phyloP scores from a whole-genome alignment of 1,140 invertebrate species.

The Eumaeus atala region DNA sequence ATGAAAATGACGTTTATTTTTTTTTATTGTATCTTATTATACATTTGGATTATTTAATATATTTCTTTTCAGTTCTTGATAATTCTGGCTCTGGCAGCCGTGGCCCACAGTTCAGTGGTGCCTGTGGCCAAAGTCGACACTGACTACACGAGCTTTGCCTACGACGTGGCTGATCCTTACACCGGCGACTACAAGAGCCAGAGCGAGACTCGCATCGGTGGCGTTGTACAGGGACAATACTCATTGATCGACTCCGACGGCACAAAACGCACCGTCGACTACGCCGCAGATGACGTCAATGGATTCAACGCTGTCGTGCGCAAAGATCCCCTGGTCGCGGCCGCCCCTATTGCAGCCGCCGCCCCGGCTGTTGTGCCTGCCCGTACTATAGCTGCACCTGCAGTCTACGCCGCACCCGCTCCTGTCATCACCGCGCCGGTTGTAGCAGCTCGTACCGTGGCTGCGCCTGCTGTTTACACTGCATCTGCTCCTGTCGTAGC shows the following conservation, averaged over 20 bases:
- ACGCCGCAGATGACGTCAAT: conserved; percentile 64
- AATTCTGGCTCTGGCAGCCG: conserved; percentile 38
- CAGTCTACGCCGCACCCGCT: background rate
- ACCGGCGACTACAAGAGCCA: conserved; percentile 71
- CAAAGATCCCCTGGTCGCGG: conserved; percentile 44
- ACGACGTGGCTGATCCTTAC: conserved; percentile 63
- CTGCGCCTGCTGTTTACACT: conserved; percentile 4
- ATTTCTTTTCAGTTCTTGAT: conserved; percentile 37
- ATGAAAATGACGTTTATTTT: too few relatives aligned
- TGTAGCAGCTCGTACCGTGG: conserved; percentile 1
- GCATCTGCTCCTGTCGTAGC: conserved; percentile 11
- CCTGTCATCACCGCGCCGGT: background rate
- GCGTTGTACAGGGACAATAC: conserved; percentile 72
- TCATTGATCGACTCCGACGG: conserved; percentile 66
- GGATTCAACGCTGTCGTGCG: conserved; percentile 71
- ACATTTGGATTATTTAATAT: background rate
- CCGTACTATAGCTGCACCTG: background rate
- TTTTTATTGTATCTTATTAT: too few relatives aligned
- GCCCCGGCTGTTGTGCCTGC: conserved; percentile 18
- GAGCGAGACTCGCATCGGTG: conserved; percentile 69
- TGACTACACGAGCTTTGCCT: conserved; percentile 51
- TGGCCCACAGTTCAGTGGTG: conserved; percentile 42
- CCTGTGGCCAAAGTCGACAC: conserved; percentile 37
- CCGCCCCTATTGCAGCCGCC: conserved; percentile 25
- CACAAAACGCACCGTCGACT: conserved; percentile 66